phyloP scores from a whole-genome alignment of 1,140 invertebrate genomes.

The Sweltsa coloradensis region DNA sequence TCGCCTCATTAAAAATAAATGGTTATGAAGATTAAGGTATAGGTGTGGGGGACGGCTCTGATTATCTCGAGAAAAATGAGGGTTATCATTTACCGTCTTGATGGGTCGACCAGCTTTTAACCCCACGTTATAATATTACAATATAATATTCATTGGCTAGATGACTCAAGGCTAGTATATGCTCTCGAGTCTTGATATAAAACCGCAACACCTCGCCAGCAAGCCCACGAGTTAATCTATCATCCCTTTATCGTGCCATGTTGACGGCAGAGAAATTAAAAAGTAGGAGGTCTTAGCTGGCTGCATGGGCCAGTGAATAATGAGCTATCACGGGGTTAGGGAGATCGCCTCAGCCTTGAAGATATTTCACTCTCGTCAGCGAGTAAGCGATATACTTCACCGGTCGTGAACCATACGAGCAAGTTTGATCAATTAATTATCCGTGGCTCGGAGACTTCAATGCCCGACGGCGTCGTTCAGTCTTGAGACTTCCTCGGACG shows the following conservation, averaged over 20 bases:
- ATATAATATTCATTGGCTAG: background rate
- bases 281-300: constrained; percentile 5
- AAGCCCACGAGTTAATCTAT: constrained; percentile 4
- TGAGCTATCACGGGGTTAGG: constrained; percentile 1
- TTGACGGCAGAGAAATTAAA: constrained; percentile 11
- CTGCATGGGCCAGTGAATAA: constrained; percentile 3
- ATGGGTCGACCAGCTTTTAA: background rate
- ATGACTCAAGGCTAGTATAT: background rate
- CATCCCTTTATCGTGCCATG: constrained; percentile 7
- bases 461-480: no score
- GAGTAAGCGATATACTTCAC: no score
- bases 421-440: no score
- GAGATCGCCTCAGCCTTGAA: background rate
- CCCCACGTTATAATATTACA: no score
- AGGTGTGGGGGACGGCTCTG: constrained; percentile 1
- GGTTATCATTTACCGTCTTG: constrained; percentile 10
- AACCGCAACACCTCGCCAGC: constrained; percentile 8
- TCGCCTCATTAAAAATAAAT: background rate
- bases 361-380: constrained; percentile 2
- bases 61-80: constrained; percentile 7
- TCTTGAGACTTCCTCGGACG: no score
- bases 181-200: constrained; percentile 2
- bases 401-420: no score
- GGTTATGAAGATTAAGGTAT: background rate
- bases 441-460: no score